phyloP scores from a whole-genome alignment of 2,888 invertebrate species.

The Drepana falcataria region DNA sequence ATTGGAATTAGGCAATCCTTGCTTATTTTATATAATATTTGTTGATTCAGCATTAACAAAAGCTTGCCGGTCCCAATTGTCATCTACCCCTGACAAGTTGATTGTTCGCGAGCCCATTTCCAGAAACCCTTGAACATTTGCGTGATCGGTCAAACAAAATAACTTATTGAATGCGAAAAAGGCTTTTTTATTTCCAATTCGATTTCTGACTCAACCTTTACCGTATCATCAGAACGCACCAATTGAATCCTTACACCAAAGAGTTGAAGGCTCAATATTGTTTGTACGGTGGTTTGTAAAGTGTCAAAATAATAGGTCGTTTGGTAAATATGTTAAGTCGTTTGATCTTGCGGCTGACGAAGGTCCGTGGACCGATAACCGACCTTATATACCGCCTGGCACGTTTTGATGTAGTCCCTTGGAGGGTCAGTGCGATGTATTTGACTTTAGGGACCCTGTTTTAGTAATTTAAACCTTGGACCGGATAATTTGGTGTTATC shows the following conservation, averaged over 20 bases:
- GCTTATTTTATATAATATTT: neutral
- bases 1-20: neutral
- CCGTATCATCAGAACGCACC: neutral
- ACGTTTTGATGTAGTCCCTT: slow-evolving; percentile 15
- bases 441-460: neutral
- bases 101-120: slow-evolving; percentile 11
- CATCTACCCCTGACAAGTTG: slow-evolving; percentile 8
- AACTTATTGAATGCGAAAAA: slow-evolving; percentile 26
- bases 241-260: neutral
- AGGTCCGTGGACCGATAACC: slow-evolving; percentile 22
- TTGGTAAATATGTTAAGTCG: slow-evolving; percentile 30
- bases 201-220: slow-evolving; percentile 18
- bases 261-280: neutral
- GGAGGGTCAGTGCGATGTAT: slow-evolving; percentile 1
- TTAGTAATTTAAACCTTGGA: neutral
- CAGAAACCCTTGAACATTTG: slow-evolving; percentile 7
- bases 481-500: neutral
- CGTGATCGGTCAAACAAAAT: slow-evolving; percentile 27
- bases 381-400: slow-evolving; percentile 21
- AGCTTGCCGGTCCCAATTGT: neutral
- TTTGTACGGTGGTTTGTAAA: neutral
- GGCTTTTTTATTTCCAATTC: slow-evolving; percentile 26
- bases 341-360: slow-evolving; percentile 29
- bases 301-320: slow-evolving; percentile 3
- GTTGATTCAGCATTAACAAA: too few species aligned